phyloP scores from a whole-genome alignment of 2,888 invertebrate species.

The Agrochola circellaris region DNA sequence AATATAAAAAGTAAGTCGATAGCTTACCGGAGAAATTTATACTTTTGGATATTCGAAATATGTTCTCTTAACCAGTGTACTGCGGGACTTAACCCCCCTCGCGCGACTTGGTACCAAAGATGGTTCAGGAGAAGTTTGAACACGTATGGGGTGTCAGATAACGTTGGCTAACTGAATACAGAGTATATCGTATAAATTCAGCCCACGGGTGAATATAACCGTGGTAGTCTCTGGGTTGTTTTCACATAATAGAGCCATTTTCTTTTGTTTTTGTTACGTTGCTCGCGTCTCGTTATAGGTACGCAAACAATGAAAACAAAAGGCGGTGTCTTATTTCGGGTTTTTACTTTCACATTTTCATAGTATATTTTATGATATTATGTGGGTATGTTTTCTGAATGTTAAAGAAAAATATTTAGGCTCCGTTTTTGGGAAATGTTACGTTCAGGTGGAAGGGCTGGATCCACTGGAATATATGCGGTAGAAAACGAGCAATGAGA shows the following conservation, averaged over 20 bases:
- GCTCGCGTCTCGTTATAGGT: slow-evolving; percentile 87
- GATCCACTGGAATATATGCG: slow-evolving; percentile 10
- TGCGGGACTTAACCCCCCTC: slow-evolving; percentile 66
- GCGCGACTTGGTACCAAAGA: background rate
- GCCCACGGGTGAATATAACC: slow-evolving; percentile 90
- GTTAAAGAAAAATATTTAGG: slow-evolving; percentile 68
- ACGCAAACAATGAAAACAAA: slow-evolving; percentile 89
- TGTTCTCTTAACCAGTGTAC: slow-evolving; percentile 77
- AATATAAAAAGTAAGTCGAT: slow-evolving; percentile 91
- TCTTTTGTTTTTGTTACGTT: slow-evolving; percentile 90
- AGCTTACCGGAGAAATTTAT: slow-evolving; percentile 90
- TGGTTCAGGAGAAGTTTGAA: slow-evolving; percentile 43
- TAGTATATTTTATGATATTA: slow-evolving; percentile 76
- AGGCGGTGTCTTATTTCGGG: slow-evolving; percentile 87
- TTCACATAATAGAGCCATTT: slow-evolving; percentile 91
- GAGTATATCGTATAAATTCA: slow-evolving; percentile 90
- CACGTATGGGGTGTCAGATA: slow-evolving; percentile 73
- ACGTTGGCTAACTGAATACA: slow-evolving; percentile 80
- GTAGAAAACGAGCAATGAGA: slow-evolving; percentile 1
- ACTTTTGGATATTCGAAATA: slow-evolving; percentile 90
- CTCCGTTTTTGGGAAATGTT: slow-evolving; percentile 56
- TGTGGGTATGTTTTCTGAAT: slow-evolving; percentile 71
- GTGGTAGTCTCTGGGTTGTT: slow-evolving; percentile 89
- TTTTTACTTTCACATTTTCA: slow-evolving; percentile 81
- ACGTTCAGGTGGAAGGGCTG: slow-evolving; percentile 34